Percentiles rank a stretch among this genome's conserved stretches.
phyloP scores from a whole-genome alignment of 2,797 vertebrate species.

The Characodon lateralis region DNA sequence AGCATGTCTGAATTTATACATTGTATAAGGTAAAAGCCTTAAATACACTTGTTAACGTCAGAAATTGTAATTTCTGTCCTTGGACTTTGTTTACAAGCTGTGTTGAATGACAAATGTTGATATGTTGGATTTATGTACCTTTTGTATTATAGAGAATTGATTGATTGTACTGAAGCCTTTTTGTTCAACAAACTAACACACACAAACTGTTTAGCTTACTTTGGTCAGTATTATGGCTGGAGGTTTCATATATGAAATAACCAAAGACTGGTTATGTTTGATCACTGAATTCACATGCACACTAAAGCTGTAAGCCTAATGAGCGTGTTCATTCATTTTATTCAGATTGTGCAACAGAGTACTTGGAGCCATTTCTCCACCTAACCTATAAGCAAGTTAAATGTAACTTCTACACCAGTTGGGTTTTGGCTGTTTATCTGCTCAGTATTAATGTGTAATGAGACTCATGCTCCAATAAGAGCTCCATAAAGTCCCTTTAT shows the following conservation, averaged over 20 bases:
- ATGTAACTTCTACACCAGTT: slow-evolving; percentile 20
- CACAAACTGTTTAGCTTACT: slow-evolving; percentile 10
- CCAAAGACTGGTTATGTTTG: slow-evolving; percentile 57
- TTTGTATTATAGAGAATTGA: slow-evolving; percentile 43
- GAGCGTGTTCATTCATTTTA: slow-evolving; percentile 55
- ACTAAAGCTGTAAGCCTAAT: slow-evolving; percentile 34
- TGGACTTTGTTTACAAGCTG: slow-evolving; percentile 65
- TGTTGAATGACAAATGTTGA: slow-evolving; percentile 42
- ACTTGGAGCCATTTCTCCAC: slow-evolving; percentile 30
- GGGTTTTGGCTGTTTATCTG: slow-evolving; percentile 25
- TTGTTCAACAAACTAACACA: slow-evolving; percentile 36
- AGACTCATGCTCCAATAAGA: slow-evolving; percentile 7
- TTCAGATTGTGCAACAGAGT: slow-evolving; percentile 61
- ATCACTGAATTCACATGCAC: slow-evolving; percentile 17
- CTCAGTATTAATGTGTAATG: slow-evolving; percentile 21
- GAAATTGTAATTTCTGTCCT: slow-evolving; percentile 77
- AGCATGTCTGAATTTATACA: slow-evolving; percentile 98
- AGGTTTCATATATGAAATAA: slow-evolving; percentile 36
- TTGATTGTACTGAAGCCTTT: slow-evolving; percentile 41
- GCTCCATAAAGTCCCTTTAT: slow-evolving; percentile 32
- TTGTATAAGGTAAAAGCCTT: slow-evolving; percentile 88
- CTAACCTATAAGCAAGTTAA: slow-evolving; percentile 4
- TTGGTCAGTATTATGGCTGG: neutral
- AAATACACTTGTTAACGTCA: slow-evolving; percentile 82
- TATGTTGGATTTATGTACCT: slow-evolving; percentile 32